Evolutionary conservation across 2,888 invertebrate species (phyloP).

Genomic region (Eupelmus urozonus): DNA sequence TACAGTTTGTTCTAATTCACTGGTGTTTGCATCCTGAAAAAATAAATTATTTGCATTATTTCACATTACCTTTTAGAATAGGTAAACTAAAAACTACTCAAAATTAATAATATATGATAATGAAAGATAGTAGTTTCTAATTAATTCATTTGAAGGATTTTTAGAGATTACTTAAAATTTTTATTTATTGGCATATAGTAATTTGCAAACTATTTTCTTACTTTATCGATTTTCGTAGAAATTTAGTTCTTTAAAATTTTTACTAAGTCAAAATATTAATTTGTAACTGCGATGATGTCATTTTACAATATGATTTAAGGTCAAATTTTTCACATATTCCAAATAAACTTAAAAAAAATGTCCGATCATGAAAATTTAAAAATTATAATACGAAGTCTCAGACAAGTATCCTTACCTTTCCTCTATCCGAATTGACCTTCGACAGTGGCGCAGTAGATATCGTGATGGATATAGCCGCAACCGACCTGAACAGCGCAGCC

Average conservation of each 20-base stretch:
- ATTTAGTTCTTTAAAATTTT: not conserved
- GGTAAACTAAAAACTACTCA: not conserved
- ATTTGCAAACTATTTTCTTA: no score
- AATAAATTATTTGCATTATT: not conserved
- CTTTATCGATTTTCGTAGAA: not conserved
- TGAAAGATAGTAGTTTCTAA: not conserved
- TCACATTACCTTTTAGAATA: not conserved
- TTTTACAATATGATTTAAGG: no score
- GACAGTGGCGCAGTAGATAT: constrained; percentile 80
- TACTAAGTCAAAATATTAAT: no score
- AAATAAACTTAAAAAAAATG: no score
- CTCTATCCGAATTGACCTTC: constrained; percentile 78
- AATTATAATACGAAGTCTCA: not conserved
- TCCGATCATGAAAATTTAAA: no score
- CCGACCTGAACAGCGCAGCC: constrained; percentile 84
- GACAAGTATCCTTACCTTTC: no score
- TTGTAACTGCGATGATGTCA: no score
- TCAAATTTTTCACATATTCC: no score
- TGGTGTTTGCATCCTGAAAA: constrained; percentile 79
- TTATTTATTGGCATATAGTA: not conserved
- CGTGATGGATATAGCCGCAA: constrained; percentile 85
- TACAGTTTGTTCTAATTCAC: constrained; percentile 84
- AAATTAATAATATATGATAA: constrained; percentile 1
- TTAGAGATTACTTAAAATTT: not conserved
- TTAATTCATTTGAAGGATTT: constrained; percentile 8